phyloP scores from a whole-genome alignment of 2,113 vertebrate genomes.

The Girardinichthys multiradiatus region DNA sequence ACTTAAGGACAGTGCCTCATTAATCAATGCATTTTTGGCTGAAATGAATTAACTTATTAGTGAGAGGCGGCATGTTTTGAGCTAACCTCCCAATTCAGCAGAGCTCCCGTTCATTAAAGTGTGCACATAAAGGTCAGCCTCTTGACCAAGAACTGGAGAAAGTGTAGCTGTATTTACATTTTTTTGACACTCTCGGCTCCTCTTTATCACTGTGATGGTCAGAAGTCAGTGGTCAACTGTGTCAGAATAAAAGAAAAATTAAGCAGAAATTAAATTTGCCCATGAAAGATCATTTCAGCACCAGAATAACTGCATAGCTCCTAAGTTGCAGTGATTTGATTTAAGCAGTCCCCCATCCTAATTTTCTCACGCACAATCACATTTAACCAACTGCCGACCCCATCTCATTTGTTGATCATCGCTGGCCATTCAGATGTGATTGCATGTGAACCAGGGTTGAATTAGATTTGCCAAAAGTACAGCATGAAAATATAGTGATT shows the following conservation, averaged over 20 bases:
- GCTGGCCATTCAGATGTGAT: slow-evolving; percentile 47
- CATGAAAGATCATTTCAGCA: slow-evolving; percentile 37
- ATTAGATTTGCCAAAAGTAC: slow-evolving; percentile 48
- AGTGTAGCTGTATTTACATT: slow-evolving; percentile 44
- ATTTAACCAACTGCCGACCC: slow-evolving; percentile 17
- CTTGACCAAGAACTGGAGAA: slow-evolving; percentile 4
- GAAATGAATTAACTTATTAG: neutral
- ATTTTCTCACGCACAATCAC: slow-evolving; percentile 23
- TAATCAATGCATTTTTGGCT: neutral
- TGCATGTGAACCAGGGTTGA: slow-evolving; percentile 33
- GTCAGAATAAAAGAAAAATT: slow-evolving; percentile 26
- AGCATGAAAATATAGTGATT: slow-evolving; percentile 38
- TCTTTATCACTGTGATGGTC: slow-evolving; percentile 25
- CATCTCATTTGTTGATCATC: slow-evolving; percentile 53
- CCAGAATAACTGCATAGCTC: slow-evolving; percentile 32
- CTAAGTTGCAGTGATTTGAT: slow-evolving; percentile 47
- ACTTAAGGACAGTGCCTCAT: neutral
- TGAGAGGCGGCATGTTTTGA: neutral
- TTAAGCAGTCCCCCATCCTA: slow-evolving; percentile 23
- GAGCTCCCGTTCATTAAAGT: neutral
- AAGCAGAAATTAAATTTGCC: slow-evolving; percentile 39
- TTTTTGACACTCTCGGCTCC: slow-evolving; percentile 45
- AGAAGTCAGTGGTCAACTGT: slow-evolving; percentile 6
- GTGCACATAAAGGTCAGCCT: neutral
- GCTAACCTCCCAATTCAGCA: neutral